Percentiles rank a stretch among this genome's conserved stretches.
Evolutionary conservation across 2,113 vertebrate species (phyloP).

Genomic region (Takifugu bimaculatus): DNA sequence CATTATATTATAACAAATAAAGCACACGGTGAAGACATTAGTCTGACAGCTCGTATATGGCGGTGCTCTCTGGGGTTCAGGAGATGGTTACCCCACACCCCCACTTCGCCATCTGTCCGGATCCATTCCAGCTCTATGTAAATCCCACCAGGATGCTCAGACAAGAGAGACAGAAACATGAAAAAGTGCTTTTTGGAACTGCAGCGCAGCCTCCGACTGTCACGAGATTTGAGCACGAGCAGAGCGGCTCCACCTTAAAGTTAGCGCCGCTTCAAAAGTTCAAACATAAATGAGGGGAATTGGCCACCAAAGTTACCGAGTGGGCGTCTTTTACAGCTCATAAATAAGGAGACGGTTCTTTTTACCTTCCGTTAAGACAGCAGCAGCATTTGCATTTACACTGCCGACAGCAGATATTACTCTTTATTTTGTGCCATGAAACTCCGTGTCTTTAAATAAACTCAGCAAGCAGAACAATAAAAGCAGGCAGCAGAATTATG

Average conservation of each 20-base stretch:
- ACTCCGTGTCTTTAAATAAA: not conserved
- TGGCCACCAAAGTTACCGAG: not conserved
- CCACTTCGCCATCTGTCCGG: constrained; percentile 68
- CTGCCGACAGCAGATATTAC: not conserved
- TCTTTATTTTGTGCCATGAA: not conserved
- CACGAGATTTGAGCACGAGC: constrained; percentile 35
- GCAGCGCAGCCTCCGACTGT: constrained; percentile 39
- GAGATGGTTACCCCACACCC: constrained; percentile 53
- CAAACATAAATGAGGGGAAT: constrained; percentile 18
- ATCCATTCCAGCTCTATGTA: constrained; percentile 60
- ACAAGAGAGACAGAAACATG: constrained; percentile 58
- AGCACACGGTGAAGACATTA: constrained; percentile 55
- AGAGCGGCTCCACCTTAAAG: constrained; percentile 33
- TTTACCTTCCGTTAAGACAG: too few relatives aligned
- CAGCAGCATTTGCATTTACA: not conserved
- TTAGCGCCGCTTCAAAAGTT: constrained; percentile 40
- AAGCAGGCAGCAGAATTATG: constrained; percentile 10
- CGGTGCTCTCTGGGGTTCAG: constrained; percentile 50
- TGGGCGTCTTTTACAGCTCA: too few relatives aligned
- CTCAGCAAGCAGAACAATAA: not conserved
- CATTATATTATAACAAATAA: constrained; percentile 40
- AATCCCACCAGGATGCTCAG: constrained; percentile 55
- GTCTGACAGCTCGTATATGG: constrained; percentile 60
- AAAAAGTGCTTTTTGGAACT: constrained; percentile 66
- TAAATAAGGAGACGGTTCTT: too few relatives aligned